Conservation (phyloP, 2,888 invertebrate genomes). For the Hirtodrosophila confusa region DNA sequence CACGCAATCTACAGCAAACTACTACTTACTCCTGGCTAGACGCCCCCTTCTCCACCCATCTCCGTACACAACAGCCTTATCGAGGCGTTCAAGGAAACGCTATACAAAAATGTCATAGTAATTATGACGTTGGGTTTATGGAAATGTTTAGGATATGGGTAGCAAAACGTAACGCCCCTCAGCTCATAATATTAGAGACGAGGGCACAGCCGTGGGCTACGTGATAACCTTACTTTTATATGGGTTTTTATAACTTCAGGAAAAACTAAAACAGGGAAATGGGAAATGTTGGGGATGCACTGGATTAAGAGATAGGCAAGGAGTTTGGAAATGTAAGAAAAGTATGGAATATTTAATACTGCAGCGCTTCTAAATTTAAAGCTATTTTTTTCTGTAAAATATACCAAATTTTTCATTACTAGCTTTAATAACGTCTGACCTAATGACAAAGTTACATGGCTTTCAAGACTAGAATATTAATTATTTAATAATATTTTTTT, state of each 20-base stretch:
- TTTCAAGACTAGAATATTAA: no score
- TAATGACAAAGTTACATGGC: no score
- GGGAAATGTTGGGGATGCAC: not conserved
- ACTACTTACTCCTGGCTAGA: not conserved
- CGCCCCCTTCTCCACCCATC: not conserved
- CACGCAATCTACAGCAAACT: conserved; percentile 50
- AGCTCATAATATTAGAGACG: conserved; percentile 48
- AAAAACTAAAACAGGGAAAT: not conserved
- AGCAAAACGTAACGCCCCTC: conserved; percentile 31
- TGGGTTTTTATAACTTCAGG: conserved; percentile 4
- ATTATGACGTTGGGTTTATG: conserved; percentile 75
- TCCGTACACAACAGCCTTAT: not conserved
- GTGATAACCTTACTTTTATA: conserved; percentile 41
- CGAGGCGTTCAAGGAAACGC: conserved; percentile 41
- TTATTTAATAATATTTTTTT: no score
- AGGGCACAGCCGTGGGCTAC: conserved; percentile 23
- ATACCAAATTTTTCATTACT: no score
- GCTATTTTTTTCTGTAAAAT: no score
- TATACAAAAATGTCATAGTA: conserved; percentile 68
- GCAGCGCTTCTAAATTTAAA: no score
- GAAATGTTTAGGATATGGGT: conserved; percentile 35
- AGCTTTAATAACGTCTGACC: no score
- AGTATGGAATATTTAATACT: no score
- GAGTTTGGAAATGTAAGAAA: no score
- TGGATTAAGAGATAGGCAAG: not conserved